phyloP scores from a whole-genome alignment of 2,797 vertebrate species.

The Hippocampus kuda region DNA sequence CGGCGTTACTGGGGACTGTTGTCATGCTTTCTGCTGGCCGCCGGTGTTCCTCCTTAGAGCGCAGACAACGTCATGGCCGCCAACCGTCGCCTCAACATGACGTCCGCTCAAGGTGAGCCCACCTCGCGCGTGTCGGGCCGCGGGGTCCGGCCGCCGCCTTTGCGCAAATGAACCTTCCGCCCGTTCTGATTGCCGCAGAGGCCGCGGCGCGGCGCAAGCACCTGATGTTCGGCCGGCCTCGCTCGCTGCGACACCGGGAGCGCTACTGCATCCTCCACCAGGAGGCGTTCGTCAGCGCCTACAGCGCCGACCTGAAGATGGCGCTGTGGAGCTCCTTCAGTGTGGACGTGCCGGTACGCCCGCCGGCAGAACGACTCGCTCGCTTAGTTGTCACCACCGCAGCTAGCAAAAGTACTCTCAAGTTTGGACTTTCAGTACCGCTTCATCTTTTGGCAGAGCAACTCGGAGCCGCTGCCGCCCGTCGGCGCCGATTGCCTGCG shows the following conservation, averaged over 20 bases:
- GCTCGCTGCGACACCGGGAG: constrained; percentile 36
- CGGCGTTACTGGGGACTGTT: not conserved
- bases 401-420: no score
- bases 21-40: not conserved
- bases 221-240: constrained; percentile 51
- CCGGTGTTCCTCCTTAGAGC: constrained; percentile 27
- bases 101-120: constrained; percentile 48
- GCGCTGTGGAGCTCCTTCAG: constrained; percentile 70
- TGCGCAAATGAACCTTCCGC: not conserved
- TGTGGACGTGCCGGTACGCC: constrained; percentile 46
- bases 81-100: constrained; percentile 62
- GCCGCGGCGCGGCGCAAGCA: constrained; percentile 40
- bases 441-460: constrained; percentile 18
- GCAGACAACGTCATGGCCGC: constrained; percentile 14
- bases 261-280: constrained; percentile 61
- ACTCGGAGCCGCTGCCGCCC: constrained; percentile 22
- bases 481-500: constrained; percentile 64
- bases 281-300: constrained; percentile 57
- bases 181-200: constrained; percentile 24
- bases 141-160: not conserved
- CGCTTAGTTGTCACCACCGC: no score
- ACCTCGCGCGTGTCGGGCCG: not conserved
- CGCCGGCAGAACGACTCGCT: no score
- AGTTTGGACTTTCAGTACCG: no score
- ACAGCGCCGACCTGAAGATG: constrained; percentile 44